Evolutionary conservation across 2,113 vertebrate species (phyloP), one percentile per base, ranked within the genome.

Genomic region (Procavia capensis): DNA sequence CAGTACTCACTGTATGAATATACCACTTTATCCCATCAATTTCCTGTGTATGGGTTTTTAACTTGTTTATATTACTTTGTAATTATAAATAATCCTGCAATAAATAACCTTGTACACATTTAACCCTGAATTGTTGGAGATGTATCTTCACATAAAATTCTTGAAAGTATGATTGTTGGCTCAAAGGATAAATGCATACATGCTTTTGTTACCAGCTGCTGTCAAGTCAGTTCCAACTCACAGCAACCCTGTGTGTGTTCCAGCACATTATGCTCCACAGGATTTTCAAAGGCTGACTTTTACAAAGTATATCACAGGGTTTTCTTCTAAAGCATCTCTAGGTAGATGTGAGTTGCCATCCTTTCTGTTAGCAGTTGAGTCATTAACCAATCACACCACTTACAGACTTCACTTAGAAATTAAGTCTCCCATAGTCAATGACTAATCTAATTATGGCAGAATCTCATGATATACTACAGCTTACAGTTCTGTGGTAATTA

Each of bases 401-500:
- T 68, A 22, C 19, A 22, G 3, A 4, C 19, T 59, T 24, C 57
- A 59, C 68, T 83, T 45, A 75, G 41, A 94, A 74, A 96, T 54
- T 43, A 25, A 91, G 20, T 84, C 43, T 95, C 24, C 85, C 45
- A 90, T 50, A 90, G 36, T n/a, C 11, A 87, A 70, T 39, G 16
- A 92, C 41, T 79, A 94, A 85, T 81, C 25, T 81, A 95, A 54
- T 94, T 76, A 74, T 24, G 11, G 29, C 47, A 63, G 20, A 85
- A 81, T 79, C 14, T 89, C n/a, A 85, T 5, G 41, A 85, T 41
- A 95, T 3, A 80, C 27, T 90, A 63, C 2, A 83, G n/a, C n/a
- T 91, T 88, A 93, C 4, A 45, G 34, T 88, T 94, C 47, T 72
- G 59, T 85, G 36, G 9, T 63, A 88, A 93, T 76, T 61, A 91